phyloP scores from a whole-genome alignment of 1,140 invertebrate species.

The Apis laboriosa region DNA sequence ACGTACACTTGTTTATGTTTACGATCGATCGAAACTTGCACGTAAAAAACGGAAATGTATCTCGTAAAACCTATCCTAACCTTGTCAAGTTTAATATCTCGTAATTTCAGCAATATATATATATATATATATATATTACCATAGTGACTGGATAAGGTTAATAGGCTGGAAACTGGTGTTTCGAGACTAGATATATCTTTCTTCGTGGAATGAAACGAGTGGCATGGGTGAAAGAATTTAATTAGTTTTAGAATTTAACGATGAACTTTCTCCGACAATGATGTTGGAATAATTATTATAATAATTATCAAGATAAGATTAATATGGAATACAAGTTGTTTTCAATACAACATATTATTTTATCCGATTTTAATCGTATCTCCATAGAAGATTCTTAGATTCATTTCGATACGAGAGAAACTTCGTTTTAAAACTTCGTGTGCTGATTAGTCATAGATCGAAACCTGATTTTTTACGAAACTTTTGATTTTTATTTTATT shows the following conservation, averaged over 20 bases:
- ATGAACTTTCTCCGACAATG: background rate
- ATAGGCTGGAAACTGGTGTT: background rate
- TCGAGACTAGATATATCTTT: background rate
- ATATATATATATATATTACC: background rate
- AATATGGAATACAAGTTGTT: background rate
- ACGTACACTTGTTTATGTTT: background rate
- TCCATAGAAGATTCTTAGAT: too few species aligned
- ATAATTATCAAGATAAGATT: background rate
- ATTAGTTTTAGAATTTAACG: background rate
- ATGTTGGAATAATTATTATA: background rate
- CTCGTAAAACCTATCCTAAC: background rate
- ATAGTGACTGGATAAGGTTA: background rate
- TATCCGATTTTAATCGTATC: too few species aligned
- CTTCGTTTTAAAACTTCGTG: too few species aligned
- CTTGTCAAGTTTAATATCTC: background rate
- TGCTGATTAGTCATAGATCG: too few species aligned
- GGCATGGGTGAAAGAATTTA: background rate
- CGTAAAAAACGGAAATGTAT: background rate
- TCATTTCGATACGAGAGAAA: too few species aligned
- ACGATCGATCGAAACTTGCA: conserved; percentile 38
- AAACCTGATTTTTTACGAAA: too few species aligned
- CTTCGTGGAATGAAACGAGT: background rate
- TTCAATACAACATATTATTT: background rate
- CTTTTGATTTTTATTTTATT: too few species aligned
- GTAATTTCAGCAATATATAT: background rate